phyloP scores from a whole-genome alignment of 2,888 invertebrate species.

The Philaethria dido region DNA sequence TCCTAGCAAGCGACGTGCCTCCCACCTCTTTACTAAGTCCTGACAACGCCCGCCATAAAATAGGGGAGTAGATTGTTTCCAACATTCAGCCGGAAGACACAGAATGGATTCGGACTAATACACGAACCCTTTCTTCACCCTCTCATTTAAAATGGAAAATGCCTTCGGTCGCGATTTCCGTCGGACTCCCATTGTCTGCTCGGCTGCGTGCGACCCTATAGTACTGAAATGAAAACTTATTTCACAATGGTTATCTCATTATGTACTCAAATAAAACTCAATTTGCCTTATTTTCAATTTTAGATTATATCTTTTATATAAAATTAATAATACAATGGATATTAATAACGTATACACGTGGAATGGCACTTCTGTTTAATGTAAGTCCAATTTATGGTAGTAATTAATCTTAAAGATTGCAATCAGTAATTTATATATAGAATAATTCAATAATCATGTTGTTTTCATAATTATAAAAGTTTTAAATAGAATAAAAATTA shows the following conservation, averaged over 20 bases:
- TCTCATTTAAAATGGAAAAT: conserved; percentile 73
- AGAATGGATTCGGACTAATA: conserved; percentile 77
- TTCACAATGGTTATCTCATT: conserved; percentile 54
- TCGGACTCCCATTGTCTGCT: conserved; percentile 68
- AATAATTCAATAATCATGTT: too few relatives aligned
- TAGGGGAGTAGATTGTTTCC: conserved; percentile 70
- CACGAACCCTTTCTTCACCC: conserved; percentile 68
- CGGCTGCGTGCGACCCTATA: conserved; percentile 73
- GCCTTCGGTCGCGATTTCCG: conserved; percentile 73
- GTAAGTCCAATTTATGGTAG: too few relatives aligned
- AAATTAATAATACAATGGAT: background rate
- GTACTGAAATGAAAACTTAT: conserved; percentile 64
- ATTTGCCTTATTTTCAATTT: background rate
- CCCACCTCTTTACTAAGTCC: conserved; percentile 45
- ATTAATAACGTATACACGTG: too few relatives aligned
- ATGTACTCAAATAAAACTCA: conserved; percentile 5
- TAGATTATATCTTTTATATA: background rate
- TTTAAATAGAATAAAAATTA: too few relatives aligned
- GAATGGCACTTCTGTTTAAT: too few relatives aligned
- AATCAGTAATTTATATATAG: too few relatives aligned
- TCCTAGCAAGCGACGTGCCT: conserved; percentile 33
- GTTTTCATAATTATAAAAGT: too few relatives aligned
- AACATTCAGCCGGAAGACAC: conserved; percentile 71
- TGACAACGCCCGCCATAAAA: conserved; percentile 67
- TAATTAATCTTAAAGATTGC: too few relatives aligned